A percentile compares a stretch with the other conserved stretches of the same genome.
Conservation (phyloP, 2,888 invertebrate genomes). For the Pristionchus entomophagus region DNA sequence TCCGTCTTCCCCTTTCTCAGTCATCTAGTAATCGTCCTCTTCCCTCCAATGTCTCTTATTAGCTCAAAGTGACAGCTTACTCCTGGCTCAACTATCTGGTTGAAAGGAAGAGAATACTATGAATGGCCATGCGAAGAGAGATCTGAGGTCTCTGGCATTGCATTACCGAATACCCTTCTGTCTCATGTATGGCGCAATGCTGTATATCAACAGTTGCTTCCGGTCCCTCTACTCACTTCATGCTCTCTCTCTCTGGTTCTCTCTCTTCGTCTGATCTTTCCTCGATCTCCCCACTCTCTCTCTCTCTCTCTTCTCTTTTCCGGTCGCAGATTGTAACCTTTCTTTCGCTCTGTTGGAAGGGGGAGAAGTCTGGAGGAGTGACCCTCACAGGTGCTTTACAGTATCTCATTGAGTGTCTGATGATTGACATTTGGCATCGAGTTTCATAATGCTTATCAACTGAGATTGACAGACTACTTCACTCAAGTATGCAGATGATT, state of each 20-base stretch:
- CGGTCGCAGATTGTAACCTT: slow-evolving; percentile 36
- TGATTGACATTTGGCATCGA: slow-evolving; percentile 36
- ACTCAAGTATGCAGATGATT: slow-evolving; percentile 11
- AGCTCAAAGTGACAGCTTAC: slow-evolving; percentile 23
- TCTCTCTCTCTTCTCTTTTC: not conserved
- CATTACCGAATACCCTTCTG: not conserved
- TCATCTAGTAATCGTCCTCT: slow-evolving; percentile 25
- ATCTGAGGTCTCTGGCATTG: not conserved
- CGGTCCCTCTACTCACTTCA: not conserved
- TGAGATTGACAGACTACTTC: slow-evolving; percentile 2
- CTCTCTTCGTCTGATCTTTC: not conserved
- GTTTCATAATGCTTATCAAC: slow-evolving; percentile 31
- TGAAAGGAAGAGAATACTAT: not conserved
- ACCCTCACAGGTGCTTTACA: slow-evolving; percentile 34
- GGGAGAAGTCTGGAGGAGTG: not conserved
- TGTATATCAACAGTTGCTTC: slow-evolving; percentile 29
- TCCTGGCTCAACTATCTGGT: not conserved
- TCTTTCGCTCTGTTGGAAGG: not conserved
- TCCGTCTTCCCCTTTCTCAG: too few relatives aligned
- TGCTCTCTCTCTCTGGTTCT: not conserved
- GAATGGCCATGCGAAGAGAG: not conserved
- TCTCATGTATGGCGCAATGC: slow-evolving; percentile 27
- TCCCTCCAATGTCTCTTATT: slow-evolving; percentile 37
- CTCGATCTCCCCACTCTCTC: not conserved
- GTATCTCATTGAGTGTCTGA: not conserved